Percentiles rank a stretch among this genome's conserved stretches.
phyloP scores from a whole-genome alignment of 2,888 invertebrate genomes.

The Thelaira solivaga region DNA sequence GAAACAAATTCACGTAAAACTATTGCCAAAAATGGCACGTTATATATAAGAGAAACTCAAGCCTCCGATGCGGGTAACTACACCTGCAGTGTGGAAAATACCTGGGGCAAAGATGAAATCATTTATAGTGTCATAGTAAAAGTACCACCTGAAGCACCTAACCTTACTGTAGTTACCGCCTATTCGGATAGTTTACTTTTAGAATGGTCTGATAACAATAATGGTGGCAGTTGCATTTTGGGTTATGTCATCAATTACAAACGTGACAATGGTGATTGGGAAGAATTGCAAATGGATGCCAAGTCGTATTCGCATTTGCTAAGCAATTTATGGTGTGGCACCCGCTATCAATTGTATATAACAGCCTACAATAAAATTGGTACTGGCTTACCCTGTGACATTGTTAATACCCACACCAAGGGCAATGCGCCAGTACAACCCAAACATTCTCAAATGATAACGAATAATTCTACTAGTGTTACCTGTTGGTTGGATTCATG shows the following conservation, averaged over 20 bases:
- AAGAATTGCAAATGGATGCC: constrained; percentile 90
- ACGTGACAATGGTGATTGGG: constrained; percentile 93
- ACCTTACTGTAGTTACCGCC: constrained; percentile 87
- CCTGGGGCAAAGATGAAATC: constrained; percentile 89
- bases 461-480: constrained; percentile 90
- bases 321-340: constrained; percentile 91
- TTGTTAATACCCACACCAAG: constrained; percentile 89
- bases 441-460: constrained; percentile 87
- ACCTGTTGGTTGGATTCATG: constrained; percentile 92
- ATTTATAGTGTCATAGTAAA: constrained; percentile 83
- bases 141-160: constrained; percentile 92
- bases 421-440: constrained; percentile 89
- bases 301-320: constrained; percentile 87
- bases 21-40: constrained; percentile 83
- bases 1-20: constrained; percentile 84
- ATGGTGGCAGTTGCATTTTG: constrained; percentile 88
- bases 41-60: constrained; percentile 86
- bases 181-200: constrained; percentile 90
- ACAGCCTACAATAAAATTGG: constrained; percentile 94
- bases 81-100: constrained; percentile 91
- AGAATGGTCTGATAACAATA: constrained; percentile 88
- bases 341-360: constrained; percentile 90
- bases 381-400: constrained; percentile 91
- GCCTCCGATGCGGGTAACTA: constrained; percentile 93
- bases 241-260: constrained; percentile 95